phyloP scores from a whole-genome alignment of 2,113 vertebrate species.

The Thermophis baileyi region DNA sequence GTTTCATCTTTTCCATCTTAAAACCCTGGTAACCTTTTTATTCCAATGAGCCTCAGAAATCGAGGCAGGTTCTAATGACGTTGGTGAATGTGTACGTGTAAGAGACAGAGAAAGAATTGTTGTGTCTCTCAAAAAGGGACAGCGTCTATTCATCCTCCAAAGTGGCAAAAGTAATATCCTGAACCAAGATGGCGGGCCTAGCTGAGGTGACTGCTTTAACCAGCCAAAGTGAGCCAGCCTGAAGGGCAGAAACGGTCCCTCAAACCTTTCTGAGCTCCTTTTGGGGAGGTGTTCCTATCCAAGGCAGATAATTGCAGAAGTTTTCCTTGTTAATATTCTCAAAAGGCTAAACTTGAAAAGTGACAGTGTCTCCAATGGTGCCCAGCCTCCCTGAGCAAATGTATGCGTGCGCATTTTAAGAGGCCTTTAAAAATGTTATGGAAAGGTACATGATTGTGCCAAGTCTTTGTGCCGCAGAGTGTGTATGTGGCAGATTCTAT shows the following conservation, averaged over 20 bases:
- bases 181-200: not conserved
- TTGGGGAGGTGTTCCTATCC: not conserved
- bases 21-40: not conserved
- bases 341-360: not conserved
- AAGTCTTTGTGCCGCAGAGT: conserved; percentile 37
- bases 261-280: not conserved
- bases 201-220: not conserved
- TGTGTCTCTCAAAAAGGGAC: not conserved
- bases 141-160: not conserved
- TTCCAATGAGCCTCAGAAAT: not conserved
- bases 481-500: conserved; percentile 56
- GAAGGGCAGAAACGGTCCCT: not conserved
- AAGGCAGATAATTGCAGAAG: not conserved
- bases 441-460: conserved; percentile 40
- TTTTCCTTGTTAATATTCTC: not conserved
- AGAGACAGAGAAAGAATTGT: not conserved
- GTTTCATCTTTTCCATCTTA: not conserved
- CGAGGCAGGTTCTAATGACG: not conserved
- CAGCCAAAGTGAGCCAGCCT: not conserved
- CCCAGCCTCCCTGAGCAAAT: conserved; percentile 20
- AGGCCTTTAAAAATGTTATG: conserved; percentile 41
- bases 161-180: not conserved
- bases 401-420: conserved; percentile 39
- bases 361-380: not conserved
- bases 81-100: not conserved